A percentile compares a stretch with the other conserved stretches of the same genome.
Evolutionary conservation across 1,140 invertebrate genomes (phyloP).

Genomic region (Orchesella cincta): DNA sequence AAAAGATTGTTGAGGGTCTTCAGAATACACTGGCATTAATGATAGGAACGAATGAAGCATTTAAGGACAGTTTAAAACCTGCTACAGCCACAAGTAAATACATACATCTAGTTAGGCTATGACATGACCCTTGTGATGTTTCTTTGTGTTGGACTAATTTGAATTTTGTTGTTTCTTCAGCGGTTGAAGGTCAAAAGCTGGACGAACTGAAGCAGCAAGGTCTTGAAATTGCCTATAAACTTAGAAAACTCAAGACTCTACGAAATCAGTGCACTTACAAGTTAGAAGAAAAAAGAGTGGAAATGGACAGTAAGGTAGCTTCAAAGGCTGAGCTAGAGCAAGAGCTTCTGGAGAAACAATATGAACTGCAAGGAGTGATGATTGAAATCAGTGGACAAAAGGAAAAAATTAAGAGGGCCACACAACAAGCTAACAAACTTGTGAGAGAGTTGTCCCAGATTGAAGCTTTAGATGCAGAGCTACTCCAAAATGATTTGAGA

Average conservation of each 20-base stretch:
- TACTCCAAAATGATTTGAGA: constrained; percentile 39
- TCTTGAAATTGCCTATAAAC: not conserved
- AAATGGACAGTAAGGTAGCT: too few species aligned
- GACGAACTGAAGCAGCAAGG: constrained; percentile 16
- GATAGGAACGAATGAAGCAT: constrained; percentile 40
- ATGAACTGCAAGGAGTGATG: constrained; percentile 40
- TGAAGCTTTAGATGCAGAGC: constrained; percentile 23
- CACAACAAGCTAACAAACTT: constrained; percentile 27
- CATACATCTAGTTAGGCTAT: not conserved
- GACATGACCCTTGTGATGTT: not conserved
- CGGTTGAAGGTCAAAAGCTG: constrained; percentile 28
- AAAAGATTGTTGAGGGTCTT: constrained; percentile 71
- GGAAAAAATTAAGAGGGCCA: constrained; percentile 43
- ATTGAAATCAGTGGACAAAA: constrained; percentile 46
- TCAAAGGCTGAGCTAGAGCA: not conserved
- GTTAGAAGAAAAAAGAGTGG: constrained; percentile 25
- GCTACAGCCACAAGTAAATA: constrained; percentile 37
- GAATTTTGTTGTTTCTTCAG: constrained; percentile 25
- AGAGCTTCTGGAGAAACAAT: constrained; percentile 32
- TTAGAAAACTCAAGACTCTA: not conserved
- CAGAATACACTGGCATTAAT: constrained; percentile 66
- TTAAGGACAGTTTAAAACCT: constrained; percentile 45
- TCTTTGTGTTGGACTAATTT: not conserved
- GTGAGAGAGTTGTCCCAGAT: constrained; percentile 35
- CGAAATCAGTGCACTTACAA: not conserved